Evolutionary conservation across 2,888 invertebrate species (phyloP).

Genomic region (Archaeoteleia sp.): DNA sequence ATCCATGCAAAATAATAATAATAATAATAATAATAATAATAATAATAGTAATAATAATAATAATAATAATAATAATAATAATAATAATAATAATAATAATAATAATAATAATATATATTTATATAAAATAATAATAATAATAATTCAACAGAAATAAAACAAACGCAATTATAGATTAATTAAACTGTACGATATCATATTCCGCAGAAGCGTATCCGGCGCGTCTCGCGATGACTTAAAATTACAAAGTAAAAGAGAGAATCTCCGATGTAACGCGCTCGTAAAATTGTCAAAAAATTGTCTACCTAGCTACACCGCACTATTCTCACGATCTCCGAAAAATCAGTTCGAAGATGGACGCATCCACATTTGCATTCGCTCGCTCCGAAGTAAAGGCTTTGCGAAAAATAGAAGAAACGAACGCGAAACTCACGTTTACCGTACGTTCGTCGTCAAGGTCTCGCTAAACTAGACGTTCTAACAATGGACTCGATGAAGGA

Average conservation of each 20-base stretch:
- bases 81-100: slow-evolving; percentile 48
- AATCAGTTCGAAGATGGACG: slow-evolving; percentile 35
- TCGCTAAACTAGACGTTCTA: slow-evolving; percentile 59
- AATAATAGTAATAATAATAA: slow-evolving; percentile 44
- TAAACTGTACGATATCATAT: slow-evolving; percentile 42
- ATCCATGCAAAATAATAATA: slow-evolving; percentile 16
- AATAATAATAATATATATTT: no score
- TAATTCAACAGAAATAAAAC: slow-evolving; percentile 57
- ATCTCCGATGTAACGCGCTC: slow-evolving; percentile 51
- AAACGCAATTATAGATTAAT: slow-evolving; percentile 50
- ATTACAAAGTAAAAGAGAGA: slow-evolving; percentile 46
- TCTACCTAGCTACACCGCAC: slow-evolving; percentile 67
- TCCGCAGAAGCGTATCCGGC: slow-evolving; percentile 53
- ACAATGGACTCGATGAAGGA: slow-evolving; percentile 51
- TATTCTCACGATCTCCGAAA: slow-evolving; percentile 42
- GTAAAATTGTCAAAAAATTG: slow-evolving; percentile 65
- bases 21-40: slow-evolving; percentile 40
- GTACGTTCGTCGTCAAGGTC: slow-evolving; percentile 43
- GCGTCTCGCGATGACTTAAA: slow-evolving; percentile 50
- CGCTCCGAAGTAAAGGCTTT: slow-evolving; percentile 38
- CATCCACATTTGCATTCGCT: slow-evolving; percentile 30
- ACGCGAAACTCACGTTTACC: slow-evolving; percentile 36
- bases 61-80: slow-evolving; percentile 50
- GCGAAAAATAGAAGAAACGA: slow-evolving; percentile 42
- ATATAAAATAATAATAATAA: no score